Evolutionary conservation across 2,888 invertebrate genomes (phyloP), one percentile per base, ranked within the genome.

Genomic region (Epinotia brunnichana): DNA sequence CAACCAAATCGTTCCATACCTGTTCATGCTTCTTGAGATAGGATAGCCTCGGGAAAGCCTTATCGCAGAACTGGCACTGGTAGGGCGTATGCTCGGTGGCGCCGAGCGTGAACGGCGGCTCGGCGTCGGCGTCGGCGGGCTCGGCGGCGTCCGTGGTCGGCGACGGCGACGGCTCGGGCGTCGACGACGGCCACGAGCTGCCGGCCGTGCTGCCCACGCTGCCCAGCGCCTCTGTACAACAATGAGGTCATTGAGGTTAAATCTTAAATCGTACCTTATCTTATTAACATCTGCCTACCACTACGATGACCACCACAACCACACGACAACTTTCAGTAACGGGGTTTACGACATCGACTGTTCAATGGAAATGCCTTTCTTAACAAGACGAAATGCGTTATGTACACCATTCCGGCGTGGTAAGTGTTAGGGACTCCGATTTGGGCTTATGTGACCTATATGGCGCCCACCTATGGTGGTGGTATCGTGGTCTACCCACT

Each of bases 1-100:
- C 15, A 39, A 61, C 48, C 4, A 44, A 3, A 5, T 48, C 48
- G 48, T 13, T 10, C 64, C 91, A 86, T 90, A 98, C 98, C 96
- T 98, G 98, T 91, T 98, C 97, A 94, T 98, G 98, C 91, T 97
- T 96, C 92, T 97, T 97, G 81, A 98, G 95, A 87, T 97, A 97
- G 77, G 96, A 96, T 78, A 97, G 95, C 79, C 97, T 95, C 19
- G 97, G 96, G 91, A 98, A 98, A 78, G 97, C 97, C 89, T 97
- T 97, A 85, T 98, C 97, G 94, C 98, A 98, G 94, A 97, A 98
- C 90, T 97, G 97, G 92, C 98, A 98, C 85, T 96, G 96, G 94
- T 97, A 97, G 75, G 97, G 97, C 77, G 97, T 96, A 87, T 95
- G 93, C 81, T 96, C 96, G 21, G 95, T 95, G 76, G 95, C 95